A percentile compares a stretch with the other conserved stretches of the same genome.
Evolutionary conservation across 1,140 invertebrate genomes (phyloP).

Genomic region (Vanessa tameamea): DNA sequence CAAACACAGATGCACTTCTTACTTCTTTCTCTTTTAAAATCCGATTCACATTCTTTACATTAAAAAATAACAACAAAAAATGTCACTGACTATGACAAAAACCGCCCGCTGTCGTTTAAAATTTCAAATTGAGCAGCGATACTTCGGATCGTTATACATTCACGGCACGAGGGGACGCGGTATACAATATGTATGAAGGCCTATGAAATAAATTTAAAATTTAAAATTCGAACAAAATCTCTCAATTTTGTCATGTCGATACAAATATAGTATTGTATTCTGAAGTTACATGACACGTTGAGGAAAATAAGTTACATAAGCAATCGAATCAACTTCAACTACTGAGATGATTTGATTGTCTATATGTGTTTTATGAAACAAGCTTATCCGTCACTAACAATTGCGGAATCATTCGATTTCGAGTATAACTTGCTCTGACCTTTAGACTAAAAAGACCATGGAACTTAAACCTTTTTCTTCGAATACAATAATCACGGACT

Average conservation of each 20-base stretch:
- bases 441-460: too few species aligned
- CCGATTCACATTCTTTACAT: too few species aligned
- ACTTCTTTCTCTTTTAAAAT: too few species aligned
- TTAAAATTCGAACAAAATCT: constrained; percentile 17
- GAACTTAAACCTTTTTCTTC: too few species aligned
- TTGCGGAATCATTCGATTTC: too few species aligned
- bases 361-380: background rate
- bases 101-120: constrained; percentile 14
- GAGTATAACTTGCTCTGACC: too few species aligned
- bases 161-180: constrained; percentile 18
- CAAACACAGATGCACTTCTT: too few species aligned
- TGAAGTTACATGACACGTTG: background rate
- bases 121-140: constrained; percentile 22
- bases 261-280: background rate
- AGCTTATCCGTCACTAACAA: too few species aligned
- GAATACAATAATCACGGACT: too few species aligned
- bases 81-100: constrained; percentile 1
- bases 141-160: constrained; percentile 15
- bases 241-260: constrained; percentile 1
- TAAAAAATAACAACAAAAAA: background rate
- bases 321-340: background rate
- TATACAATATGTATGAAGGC: constrained; percentile 29
- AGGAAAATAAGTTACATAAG: constrained; percentile 7
- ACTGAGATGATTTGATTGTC: background rate
- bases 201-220: constrained; percentile 24